phyloP scores from a whole-genome alignment of 2,113 vertebrate species.

The Xenopus borealis region DNA sequence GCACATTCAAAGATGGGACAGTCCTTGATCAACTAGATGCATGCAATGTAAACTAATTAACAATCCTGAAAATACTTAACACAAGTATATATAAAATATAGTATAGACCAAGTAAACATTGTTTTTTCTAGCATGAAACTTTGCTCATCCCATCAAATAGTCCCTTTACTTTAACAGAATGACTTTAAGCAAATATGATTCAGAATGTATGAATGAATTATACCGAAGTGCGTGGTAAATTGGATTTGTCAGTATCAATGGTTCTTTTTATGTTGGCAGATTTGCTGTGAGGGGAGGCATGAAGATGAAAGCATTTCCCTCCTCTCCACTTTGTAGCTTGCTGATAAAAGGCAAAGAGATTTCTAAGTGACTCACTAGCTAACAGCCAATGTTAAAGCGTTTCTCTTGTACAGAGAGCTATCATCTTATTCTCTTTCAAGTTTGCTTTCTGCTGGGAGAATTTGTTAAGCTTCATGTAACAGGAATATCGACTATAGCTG shows the following conservation, averaged over 20 bases:
- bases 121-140: too few relatives aligned
- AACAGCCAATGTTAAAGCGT: constrained; percentile 10
- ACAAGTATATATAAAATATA: too few relatives aligned
- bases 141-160: not conserved
- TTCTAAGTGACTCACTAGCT: constrained; percentile 16
- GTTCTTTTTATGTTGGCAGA: constrained; percentile 13
- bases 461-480: constrained; percentile 7
- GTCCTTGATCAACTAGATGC: too few relatives aligned
- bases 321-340: constrained; percentile 20
- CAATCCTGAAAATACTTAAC: too few relatives aligned
- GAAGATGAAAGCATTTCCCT: constrained; percentile 24
- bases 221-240: constrained; percentile 13
- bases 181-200: constrained; percentile 30
- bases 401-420: constrained; percentile 11
- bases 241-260: constrained; percentile 32
- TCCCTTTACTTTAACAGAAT: constrained; percentile 1
- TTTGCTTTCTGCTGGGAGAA: constrained; percentile 1
- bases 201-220: constrained; percentile 30
- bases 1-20: too few relatives aligned
- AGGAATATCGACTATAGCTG: not conserved
- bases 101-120: too few relatives aligned
- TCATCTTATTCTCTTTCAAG: constrained; percentile 31
- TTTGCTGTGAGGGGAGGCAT: constrained; percentile 20
- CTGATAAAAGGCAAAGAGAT: constrained; percentile 27
- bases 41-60: too few relatives aligned